Evolutionary conservation across 2,797 vertebrate species (phyloP).

Genomic region (Mastacembelus armatus): DNA sequence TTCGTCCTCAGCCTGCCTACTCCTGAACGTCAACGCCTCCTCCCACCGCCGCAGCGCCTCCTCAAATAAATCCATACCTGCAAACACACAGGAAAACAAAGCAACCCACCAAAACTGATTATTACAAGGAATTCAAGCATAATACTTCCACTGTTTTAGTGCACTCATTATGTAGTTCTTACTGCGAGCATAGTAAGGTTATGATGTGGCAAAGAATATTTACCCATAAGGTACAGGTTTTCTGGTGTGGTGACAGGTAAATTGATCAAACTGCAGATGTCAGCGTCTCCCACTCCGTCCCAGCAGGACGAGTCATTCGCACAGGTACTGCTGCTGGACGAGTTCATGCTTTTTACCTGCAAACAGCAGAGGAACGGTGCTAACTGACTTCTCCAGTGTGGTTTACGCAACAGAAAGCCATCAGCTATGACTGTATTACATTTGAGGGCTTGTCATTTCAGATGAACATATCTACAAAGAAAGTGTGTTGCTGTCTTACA

Average conservation of each 20-base stretch:
- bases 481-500: constrained; percentile 76
- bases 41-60: constrained; percentile 95
- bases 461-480: neutral
- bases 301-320: constrained; percentile 90
- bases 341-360: constrained; percentile 92
- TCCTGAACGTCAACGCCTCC: constrained; percentile 92
- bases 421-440: no score
- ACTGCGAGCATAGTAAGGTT: neutral
- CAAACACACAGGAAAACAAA: neutral
- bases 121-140: neutral
- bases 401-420: neutral
- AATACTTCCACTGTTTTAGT: neutral
- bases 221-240: constrained; percentile 98
- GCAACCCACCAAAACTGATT: neutral
- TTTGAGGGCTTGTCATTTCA: neutral
- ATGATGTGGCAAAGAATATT: constrained; percentile 1
- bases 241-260: constrained; percentile 95
- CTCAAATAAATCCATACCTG: constrained; percentile 98
- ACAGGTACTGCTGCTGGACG: constrained; percentile 92
- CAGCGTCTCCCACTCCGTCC: constrained; percentile 88
- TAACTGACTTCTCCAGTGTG: neutral
- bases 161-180: neutral
- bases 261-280: constrained; percentile 88
- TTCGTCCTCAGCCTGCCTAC: constrained; percentile 89
- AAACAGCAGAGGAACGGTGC: neutral